phyloP scores from a whole-genome alignment of 2,888 invertebrate genomes.

The Elgonia sp. region DNA sequence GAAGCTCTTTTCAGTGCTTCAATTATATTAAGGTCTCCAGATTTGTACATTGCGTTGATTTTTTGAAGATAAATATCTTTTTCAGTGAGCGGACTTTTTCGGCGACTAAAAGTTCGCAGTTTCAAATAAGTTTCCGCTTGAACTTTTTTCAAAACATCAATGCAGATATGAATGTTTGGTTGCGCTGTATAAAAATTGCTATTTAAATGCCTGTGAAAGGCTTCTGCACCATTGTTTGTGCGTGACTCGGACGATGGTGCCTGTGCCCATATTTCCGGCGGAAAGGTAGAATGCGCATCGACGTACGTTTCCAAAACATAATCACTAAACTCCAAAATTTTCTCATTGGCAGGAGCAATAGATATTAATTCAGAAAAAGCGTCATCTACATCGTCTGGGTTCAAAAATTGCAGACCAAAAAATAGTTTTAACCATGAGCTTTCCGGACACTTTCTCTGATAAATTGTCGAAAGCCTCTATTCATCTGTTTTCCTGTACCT shows the following conservation, averaged over 20 bases:
- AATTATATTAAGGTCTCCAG: no score
- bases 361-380: background rate
- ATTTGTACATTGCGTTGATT: no score
- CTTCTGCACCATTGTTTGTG: background rate
- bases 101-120: background rate
- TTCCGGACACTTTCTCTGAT: background rate
- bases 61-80: background rate
- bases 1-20: no score
- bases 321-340: background rate
- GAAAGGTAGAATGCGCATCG: background rate
- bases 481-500: slow-evolving; percentile 23
- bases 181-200: background rate
- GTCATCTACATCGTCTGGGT: background rate
- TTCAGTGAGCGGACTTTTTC: background rate
- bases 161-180: background rate
- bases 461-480: slow-evolving; percentile 11
- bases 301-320: background rate
- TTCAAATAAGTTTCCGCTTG: background rate
- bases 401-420: background rate
- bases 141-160: background rate
- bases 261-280: background rate
- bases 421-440: background rate
- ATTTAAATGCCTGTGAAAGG: slow-evolving; percentile 5
- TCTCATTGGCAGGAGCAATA: background rate
- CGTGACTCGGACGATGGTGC: background rate